Conservation (phyloP, 2,113 vertebrate species). For the Clinocottus analis region DNA sequence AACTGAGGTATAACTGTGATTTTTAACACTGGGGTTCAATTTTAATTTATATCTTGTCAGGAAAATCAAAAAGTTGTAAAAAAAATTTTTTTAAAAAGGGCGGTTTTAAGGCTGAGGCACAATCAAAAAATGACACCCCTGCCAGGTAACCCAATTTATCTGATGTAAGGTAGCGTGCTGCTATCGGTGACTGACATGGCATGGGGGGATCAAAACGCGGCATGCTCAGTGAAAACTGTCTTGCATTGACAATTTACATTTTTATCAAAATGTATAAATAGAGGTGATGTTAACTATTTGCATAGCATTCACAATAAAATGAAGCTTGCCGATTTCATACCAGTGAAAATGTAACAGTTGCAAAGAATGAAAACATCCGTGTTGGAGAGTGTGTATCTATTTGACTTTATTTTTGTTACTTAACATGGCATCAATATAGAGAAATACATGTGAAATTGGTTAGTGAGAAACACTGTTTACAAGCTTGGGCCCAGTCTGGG, state of each 20-base stretch:
- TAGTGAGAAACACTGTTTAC: not conserved
- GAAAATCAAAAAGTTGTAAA: not conserved
- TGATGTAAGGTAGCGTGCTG: no score
- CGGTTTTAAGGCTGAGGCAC: not conserved
- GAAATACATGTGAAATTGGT: not conserved
- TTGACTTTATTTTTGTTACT: not conserved
- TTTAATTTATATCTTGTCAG: not conserved
- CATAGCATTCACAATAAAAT: not conserved
- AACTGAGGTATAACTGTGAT: not conserved
- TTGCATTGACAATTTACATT: not conserved
- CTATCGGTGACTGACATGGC: not conserved
- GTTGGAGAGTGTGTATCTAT: not conserved
- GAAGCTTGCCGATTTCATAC: not conserved
- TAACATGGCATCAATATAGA: not conserved
- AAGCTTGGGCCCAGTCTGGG: not conserved
- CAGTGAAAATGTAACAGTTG: not conserved
- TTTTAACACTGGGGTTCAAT: not conserved
- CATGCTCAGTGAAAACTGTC: not conserved
- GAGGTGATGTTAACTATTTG: not conserved
- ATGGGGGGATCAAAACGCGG: not conserved
- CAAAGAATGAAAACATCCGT: not conserved
- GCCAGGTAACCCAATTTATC: no score
- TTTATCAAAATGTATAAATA: not conserved
- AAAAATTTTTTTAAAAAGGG: not conserved
- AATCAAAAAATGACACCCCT: not conserved